Base-by-base conservation (phyloP, 2,113 vertebrate genomes). In the Pseudorasbora parva region DNA sequence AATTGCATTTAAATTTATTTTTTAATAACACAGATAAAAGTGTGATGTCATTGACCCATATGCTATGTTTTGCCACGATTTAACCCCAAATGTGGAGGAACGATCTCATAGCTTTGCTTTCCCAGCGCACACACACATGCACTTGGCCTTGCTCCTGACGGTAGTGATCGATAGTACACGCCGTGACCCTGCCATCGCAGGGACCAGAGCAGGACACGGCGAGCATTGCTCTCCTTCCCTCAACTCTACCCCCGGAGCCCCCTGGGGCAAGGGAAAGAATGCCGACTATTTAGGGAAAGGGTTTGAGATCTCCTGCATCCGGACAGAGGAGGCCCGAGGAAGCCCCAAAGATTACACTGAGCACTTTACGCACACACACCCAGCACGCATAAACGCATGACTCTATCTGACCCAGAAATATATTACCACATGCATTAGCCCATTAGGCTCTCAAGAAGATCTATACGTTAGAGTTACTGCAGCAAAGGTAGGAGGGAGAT, bases 241-340 rank as follows among this genome's bases (percentile, higher is more conserved):
- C 87, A 64, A 85, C 72, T 83, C 68, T 81, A 83, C 71, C 62
- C 78, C 56, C 25, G 83, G 88, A 87, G 88, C 91, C 92, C 93
- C 92, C 92, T 93, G 92, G 92, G 92, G 92, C 89, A 83, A 82
- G 91, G 89, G 92, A 92, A 94, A 90, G 92, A 93, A 94, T 93
- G 91, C 15, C 4, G 90, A 81, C 93, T 94, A 94, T 93, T 93
- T 93, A 93, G 88, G 89, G 91, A 89, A 84, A 86, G 87, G 87
- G 62, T 30, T 88, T 88, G 89, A 91, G 89, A 93, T 93, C 81
- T 79, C 86, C 86, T 88, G 89, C 88, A 87, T 87, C 88, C 89
- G 88, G 89, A 93, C 88, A 90, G 88, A 89, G 90, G 89, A 87
- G 83, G 89, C 90, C 89, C 87, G 89, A 92, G 88, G 88, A 92